These are phyloP conservation scores for Lepidostoma basale DNA, from an alignment of 1,140 invertebrate species.

Conservation along the genomic window DNA sequence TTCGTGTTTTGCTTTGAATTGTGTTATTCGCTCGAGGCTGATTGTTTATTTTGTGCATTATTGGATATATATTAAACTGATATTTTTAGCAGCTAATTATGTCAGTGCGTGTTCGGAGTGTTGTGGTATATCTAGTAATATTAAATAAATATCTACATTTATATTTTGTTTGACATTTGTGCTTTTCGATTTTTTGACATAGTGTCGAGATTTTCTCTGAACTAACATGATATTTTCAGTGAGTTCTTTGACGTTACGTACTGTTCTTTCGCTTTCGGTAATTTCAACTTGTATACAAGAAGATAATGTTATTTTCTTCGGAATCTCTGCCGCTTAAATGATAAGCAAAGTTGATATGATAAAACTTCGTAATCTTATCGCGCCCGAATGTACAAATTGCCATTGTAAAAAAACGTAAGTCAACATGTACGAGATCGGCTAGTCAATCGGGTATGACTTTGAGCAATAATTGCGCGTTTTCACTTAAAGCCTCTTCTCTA, in stretches of 20 bases:
- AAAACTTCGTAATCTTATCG: conserved; percentile 17
- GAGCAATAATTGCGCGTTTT: conserved; percentile 18
- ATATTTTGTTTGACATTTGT: conserved; percentile 12
- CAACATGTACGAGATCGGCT: conserved; percentile 36
- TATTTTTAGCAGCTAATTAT: conserved; percentile 12
- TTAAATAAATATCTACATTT: conserved; percentile 18
- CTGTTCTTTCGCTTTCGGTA: too few species aligned
- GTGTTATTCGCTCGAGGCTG: background rate
- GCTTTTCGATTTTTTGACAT: background rate
- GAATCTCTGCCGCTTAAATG: background rate
- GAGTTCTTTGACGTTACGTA: too few species aligned
- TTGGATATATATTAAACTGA: background rate
- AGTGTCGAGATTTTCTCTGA: background rate
- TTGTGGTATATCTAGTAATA: conserved; percentile 27
- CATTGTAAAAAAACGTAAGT: conserved; percentile 19
- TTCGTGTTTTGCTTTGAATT: conserved; percentile 22
- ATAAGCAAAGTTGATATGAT: conserved; percentile 20
- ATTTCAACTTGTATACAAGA: too few species aligned
- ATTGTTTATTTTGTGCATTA: background rate
- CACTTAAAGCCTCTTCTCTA: conserved; percentile 11
- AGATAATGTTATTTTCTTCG: too few species aligned
- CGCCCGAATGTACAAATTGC: background rate
- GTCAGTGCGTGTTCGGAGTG: conserved; percentile 25
- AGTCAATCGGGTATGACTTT: conserved; percentile 28
- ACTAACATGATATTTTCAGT: conserved; percentile 5